Evolutionary conservation across 2,113 vertebrate species (phyloP), one percentile per base, ranked within the genome.

Genomic region (Hemichromis elongatus): DNA sequence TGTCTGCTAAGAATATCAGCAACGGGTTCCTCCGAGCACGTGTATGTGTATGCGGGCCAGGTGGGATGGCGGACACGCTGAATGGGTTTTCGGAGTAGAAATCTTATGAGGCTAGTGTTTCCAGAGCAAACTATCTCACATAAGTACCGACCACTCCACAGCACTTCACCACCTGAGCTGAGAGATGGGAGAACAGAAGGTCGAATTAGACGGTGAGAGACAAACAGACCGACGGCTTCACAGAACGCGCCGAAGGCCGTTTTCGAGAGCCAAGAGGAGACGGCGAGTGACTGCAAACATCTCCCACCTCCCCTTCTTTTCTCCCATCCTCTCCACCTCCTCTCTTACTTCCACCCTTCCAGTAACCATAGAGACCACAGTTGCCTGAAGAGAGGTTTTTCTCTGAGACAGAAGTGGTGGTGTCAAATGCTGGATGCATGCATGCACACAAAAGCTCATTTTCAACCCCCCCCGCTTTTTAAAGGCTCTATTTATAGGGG

Each of bases 311-410:
- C 73, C 57, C 66, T 16, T 79, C 77, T 70, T 61, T 77, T 80
- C 66, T 82, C 75, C 79, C 42, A 47, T 93, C 81, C 88, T 91
- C 16, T 59, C 80, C 89, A 87, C 90, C 90, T 85, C 91, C 85
- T 85, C 86, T 80, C 79, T 90, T 85, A 66, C 88, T 78, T 88
- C 77, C 68, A 93, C 82, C 75, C 84, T 84, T 90, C 63, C 81
- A 50, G 93, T 95, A 93, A 94, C 95, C 95, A 95, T 94, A 91
- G 94, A 93, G 90, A 95, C 94, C 83, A 88, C 82, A 35, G 56
- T 80, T 85, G 87, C 92, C 90, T 86, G 89, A 94, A 63, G 80
- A 90, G 77, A 90, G 52, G 78, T 87, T 88, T 66, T 80, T 88
- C 80, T 91, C 63, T 82, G 83, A 86, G 89, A 90, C 82, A 88